Evolutionary conservation across 1,140 invertebrate genomes (phyloP).

Genomic region (Papilio polyxenes): DNA sequence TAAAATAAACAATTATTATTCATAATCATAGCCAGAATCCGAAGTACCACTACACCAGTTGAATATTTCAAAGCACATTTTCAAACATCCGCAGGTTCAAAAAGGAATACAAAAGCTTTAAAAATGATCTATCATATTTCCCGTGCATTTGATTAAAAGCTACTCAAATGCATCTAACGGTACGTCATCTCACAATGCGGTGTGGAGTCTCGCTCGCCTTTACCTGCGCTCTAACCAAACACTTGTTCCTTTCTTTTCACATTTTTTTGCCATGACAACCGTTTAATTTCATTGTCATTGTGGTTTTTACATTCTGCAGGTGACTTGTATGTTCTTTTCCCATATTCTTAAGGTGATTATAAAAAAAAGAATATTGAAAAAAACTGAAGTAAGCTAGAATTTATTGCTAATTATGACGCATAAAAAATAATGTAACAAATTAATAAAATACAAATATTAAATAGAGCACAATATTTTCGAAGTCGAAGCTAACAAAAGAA

Average conservation of each 20-base stretch:
- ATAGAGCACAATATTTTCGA: conserved; percentile 56
- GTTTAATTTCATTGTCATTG: conserved; percentile 49
- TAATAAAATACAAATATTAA: conserved; percentile 44
- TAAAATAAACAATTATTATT: too few relatives aligned
- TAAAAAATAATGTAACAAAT: conserved; percentile 29
- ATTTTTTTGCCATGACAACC: conserved; percentile 59
- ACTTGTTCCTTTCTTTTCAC: conserved; percentile 62
- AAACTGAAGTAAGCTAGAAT: not conserved
- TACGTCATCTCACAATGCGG: conserved; percentile 57
- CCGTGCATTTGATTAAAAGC: conserved; percentile 55
- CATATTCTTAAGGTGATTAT: not conserved
- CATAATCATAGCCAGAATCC: too few relatives aligned
- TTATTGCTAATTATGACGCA: not conserved
- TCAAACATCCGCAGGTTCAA: not conserved
- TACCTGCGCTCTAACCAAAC: conserved; percentile 68
- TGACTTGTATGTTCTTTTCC: not conserved
- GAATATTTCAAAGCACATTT: not conserved
- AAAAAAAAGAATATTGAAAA: not conserved
- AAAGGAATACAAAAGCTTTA: conserved; percentile 31
- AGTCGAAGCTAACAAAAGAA: conserved; percentile 76
- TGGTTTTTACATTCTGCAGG: conserved; percentile 39
- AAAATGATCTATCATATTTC: conserved; percentile 56
- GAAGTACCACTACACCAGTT: not conserved
- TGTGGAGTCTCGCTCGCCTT: conserved; percentile 55
- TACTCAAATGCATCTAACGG: conserved; percentile 67